Base-by-base conservation (phyloP, 2,797 vertebrate species). In the Neosalanx taihuensis region DNA sequence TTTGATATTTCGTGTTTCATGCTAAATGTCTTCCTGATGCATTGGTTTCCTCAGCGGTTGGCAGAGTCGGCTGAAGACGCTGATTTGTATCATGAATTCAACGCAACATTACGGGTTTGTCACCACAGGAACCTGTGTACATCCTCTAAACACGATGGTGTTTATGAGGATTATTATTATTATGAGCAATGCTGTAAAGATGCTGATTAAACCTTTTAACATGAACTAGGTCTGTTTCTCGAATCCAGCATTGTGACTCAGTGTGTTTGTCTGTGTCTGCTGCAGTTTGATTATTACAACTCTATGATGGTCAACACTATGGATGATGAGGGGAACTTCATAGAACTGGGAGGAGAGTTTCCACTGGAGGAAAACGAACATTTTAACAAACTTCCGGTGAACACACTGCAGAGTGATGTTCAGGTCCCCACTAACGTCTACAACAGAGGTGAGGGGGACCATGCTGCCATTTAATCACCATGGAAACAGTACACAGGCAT, bases 351-450 rank as follows among this genome's bases (percentile, higher is more conserved):
- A 1, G 92, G 93, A 0, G 94, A 98, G 79, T 97, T 99, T 64
- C 80, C 93, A 7, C 88, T 99, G 35, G 95, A 99, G 79, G 88
- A 95, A 76, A 97, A 99, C 0, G 94, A 96, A 1, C 97, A 99
- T 86, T 99, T 99, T 85, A 97, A 95, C 88, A 94, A 95, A 67
- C 83, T 96, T 73, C 79, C 67, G 18, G 97, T 99, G 81, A 99
- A 98, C 83, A 96, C 94, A 0, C 92, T 93, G 41, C 91, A 91
- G 86, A 99, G 97, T 67, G 90, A 93, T 64, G 95, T 99, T 82
- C 97, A 99, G 88, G 82, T 99, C 57, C 97, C 97, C 69, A 99
- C 97, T 74, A 98, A 99, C 0, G 96, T 99, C 83, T 99, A 97
- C 90, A 99, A 99, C 89, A 96, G 95, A 97, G 97, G 97, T 99